These are phyloP conservation scores for Caloenas nicobarica DNA, from an alignment of 2,113 vertebrate genomes.

Conservation along the genomic window DNA sequence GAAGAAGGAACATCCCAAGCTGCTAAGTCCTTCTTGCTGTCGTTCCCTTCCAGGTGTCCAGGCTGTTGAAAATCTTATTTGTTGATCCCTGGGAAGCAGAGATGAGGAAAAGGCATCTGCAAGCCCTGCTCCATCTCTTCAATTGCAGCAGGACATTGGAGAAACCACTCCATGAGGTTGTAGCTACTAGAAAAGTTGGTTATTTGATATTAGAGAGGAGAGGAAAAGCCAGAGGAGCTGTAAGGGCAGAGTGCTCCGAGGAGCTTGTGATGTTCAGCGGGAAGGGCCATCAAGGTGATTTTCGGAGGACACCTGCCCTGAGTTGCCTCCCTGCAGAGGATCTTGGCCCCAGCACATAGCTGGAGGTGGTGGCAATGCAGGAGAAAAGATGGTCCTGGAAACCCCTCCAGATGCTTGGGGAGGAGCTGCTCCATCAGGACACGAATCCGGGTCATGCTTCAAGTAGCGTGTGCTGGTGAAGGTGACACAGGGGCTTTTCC, in stretches of 20 bases:
- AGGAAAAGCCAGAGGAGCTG: background rate
- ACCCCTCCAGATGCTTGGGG: background rate
- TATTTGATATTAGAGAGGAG: background rate
- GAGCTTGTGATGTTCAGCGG: background rate
- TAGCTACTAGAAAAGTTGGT: background rate
- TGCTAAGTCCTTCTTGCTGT: rapidly evolving
- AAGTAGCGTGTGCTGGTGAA: background rate
- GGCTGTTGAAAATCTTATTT: background rate
- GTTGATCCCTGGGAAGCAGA: background rate
- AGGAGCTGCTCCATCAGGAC: background rate
- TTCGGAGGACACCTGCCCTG: background rate
- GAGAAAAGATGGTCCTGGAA: background rate
- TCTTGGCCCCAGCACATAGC: background rate
- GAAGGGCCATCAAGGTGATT: background rate
- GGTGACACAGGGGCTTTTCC: background rate
- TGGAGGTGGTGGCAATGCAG: background rate
- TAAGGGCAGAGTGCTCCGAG: background rate
- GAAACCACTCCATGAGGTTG: background rate
- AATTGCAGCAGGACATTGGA: background rate
- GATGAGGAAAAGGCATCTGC: background rate
- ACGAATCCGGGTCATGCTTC: background rate
- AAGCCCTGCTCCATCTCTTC: background rate
- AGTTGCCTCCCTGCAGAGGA: background rate
- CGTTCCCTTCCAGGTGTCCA: background rate
- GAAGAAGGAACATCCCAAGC: background rate